Conservation (phyloP, 2,113 vertebrate genomes). For the Cryptotis parvus region DNA sequence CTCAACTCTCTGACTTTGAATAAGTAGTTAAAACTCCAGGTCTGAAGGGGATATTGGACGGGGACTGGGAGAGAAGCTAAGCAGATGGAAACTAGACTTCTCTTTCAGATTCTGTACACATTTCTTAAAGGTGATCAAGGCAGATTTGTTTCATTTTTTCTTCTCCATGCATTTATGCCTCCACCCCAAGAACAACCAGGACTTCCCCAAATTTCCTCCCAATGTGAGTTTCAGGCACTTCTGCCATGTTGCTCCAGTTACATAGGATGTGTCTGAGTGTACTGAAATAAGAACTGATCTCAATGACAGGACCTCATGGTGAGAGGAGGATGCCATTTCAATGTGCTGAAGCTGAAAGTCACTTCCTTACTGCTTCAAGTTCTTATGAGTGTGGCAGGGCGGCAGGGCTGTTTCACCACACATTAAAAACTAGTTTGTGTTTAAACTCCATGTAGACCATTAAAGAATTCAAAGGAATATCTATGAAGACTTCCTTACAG, state of each 20-base stretch:
- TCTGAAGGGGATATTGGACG: too few relatives aligned
- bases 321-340: conserved; percentile 26
- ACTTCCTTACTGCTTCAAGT: conserved; percentile 49
- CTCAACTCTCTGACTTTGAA: background rate
- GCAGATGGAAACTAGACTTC: background rate
- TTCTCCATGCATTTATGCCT: background rate
- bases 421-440: background rate
- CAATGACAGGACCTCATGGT: conserved; percentile 34
- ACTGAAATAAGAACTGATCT: background rate
- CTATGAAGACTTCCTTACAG: background rate
- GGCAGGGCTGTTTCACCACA: background rate
- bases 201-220: background rate
- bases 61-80: background rate
- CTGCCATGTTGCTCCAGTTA: background rate
- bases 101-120: background rate
- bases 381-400: background rate
- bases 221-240: background rate
- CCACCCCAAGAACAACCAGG: background rate
- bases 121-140: background rate
- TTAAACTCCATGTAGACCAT: background rate
- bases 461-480: conserved; percentile 17
- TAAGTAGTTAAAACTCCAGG: background rate
- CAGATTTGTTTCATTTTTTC: background rate
- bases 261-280: background rate
- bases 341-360: background rate